phyloP scores from a whole-genome alignment of 1,140 invertebrate species.

The Euwallacea similis region DNA sequence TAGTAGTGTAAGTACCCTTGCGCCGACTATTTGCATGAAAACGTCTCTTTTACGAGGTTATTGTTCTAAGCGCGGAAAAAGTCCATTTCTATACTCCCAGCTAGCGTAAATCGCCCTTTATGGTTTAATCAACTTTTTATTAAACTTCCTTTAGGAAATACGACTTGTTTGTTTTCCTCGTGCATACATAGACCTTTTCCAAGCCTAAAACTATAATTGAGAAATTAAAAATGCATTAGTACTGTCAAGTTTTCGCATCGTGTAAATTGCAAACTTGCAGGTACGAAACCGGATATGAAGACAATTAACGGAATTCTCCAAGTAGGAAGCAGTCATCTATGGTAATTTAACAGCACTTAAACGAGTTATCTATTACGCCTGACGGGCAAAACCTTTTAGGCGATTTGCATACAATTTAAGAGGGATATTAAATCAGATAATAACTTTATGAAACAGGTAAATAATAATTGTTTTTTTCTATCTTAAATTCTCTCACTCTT shows the following conservation, averaged over 20 bases:
- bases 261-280: conserved; percentile 3
- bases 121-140: conserved; percentile 3
- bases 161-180: background rate
- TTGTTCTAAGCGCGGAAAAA: background rate
- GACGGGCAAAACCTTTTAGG: conserved; percentile 8
- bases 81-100: background rate
- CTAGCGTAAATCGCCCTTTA: conserved; percentile 1
- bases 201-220: background rate
- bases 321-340: background rate
- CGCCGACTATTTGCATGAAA: background rate
- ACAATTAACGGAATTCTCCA: conserved; percentile 3
- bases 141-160: background rate
- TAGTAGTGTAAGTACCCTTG: background rate
- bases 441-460: too few relatives aligned
- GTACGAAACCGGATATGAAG: conserved; percentile 6
- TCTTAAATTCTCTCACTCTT: too few relatives aligned
- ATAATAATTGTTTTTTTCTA: too few relatives aligned
- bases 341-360: conserved; percentile 5
- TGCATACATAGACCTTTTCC: background rate
- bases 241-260: background rate
- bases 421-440: background rate
- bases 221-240: background rate
- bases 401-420: conserved; percentile 14
- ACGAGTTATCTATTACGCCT: conserved; percentile 1
- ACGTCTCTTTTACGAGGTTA: conserved; percentile 5